Percentiles rank a stretch among this genome's conserved stretches.
phyloP scores from a whole-genome alignment of 1,140 invertebrate genomes.

The Xylocopa sonorina region DNA sequence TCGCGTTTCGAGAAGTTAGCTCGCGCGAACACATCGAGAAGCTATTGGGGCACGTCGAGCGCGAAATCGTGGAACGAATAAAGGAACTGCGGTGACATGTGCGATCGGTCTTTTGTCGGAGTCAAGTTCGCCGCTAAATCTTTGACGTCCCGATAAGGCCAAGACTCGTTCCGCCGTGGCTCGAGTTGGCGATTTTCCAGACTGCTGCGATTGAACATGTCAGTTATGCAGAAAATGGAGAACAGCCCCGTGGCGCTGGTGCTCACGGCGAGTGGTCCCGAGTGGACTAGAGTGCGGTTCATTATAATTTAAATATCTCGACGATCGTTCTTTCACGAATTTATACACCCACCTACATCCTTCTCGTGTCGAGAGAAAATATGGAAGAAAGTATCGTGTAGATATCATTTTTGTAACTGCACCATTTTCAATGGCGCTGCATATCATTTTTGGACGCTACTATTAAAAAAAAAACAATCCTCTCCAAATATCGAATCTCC shows the following conservation, averaged over 20 bases:
- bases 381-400: too few species aligned
- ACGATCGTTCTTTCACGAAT: background rate
- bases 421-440: too few species aligned
- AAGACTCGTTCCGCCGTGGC: constrained; percentile 35
- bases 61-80: constrained; percentile 6
- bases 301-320: background rate
- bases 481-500: too few species aligned
- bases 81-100: constrained; percentile 2
- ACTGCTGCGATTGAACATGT: constrained; percentile 57
- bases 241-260: background rate
- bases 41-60: background rate
- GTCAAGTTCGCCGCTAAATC: constrained; percentile 50
- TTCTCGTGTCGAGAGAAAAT: too few species aligned
- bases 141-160: constrained; percentile 48
- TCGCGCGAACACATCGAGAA: background rate
- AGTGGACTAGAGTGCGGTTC: background rate
- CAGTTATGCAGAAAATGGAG: constrained; percentile 21
- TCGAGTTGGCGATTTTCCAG: constrained; percentile 60
- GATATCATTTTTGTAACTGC: too few species aligned
- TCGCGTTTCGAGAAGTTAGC: background rate
- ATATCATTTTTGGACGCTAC: too few species aligned
- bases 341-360: background rate
- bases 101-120: constrained; percentile 33
- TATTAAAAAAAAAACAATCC: too few species aligned
- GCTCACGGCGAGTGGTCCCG: background rate